Base-by-base conservation (phyloP, 2,113 vertebrate species). In the Lanius ludovicianus region DNA sequence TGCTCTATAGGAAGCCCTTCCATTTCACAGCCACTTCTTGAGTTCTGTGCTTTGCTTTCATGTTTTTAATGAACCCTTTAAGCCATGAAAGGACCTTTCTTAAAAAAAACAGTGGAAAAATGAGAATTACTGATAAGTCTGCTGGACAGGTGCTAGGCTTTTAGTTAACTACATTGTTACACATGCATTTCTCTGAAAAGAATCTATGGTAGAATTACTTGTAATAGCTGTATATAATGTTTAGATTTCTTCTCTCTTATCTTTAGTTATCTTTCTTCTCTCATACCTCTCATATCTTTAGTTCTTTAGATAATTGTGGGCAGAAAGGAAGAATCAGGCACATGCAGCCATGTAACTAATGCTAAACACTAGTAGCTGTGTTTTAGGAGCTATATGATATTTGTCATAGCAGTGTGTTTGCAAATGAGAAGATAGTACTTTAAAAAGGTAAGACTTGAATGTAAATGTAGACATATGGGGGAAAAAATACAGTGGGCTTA, bases 161-260 rank as follows among this genome's bases (percentile, higher is more conserved):
- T 33, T 67, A 28, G 18, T 49, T 49, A 81, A 70, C 18, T 44
- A 8, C 22, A 9, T 52, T 1, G 2, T 71, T 56, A 59, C 7
- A 35, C 0, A 0, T 1, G 0, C 8, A 52, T 64, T 87, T 84
- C 28, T 76, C 37, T 76, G 53, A 30, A 57, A 55, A 55, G 57
- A 82, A 21, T 37, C 39, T 59, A 0, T 64, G 11, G 10, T 35
- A 25, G n/a, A 67, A 44, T 75, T 79, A 31, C 46, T 64, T 75
- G 52, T 18, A 24, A 6, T 31, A 75, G 41, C 10, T 50, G 6
- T 31, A 28, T 5, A 0, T 44, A 44, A 24, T 62, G 23, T 60
- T 73, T 57, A 35, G 12, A 62, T 85, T 82, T 90, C 18, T 62
- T 35, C 24, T 70, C 5, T 57, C 4, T 13, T 30, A 7, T 11